These are phyloP conservation scores for Varanus komodoensis DNA, from an alignment of 2,113 vertebrate genomes.

Conservation along the genomic window DNA sequence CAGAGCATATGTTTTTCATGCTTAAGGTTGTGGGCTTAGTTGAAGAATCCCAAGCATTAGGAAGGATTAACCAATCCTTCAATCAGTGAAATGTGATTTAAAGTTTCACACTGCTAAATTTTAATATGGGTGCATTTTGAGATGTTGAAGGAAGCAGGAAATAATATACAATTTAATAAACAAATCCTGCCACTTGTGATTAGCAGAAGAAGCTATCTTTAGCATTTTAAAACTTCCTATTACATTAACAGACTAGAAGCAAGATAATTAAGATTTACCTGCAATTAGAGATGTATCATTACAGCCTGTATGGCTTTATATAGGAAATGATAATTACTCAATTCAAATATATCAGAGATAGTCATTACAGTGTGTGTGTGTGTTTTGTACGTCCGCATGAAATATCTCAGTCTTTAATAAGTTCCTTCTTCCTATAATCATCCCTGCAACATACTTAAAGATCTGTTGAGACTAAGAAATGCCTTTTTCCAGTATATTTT, in stretches of 20 bases:
- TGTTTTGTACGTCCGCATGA: background rate
- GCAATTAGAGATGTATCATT: background rate
- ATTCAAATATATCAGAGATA: background rate
- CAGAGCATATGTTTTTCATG: background rate
- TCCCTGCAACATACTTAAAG: background rate
- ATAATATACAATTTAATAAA: background rate
- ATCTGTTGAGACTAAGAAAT: slow-evolving; percentile 31
- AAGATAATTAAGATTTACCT: background rate
- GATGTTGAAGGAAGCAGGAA: background rate
- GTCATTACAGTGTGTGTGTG: background rate
- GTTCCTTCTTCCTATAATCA: background rate
- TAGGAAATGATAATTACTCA: background rate
- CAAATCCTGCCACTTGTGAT: background rate
- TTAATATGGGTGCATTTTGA: background rate
- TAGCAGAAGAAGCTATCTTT: background rate
- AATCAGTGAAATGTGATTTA: background rate
- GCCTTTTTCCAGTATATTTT: slow-evolving; percentile 41
- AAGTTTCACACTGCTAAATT: background rate
- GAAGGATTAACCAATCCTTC: background rate
- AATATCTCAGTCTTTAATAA: background rate
- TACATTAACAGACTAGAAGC: background rate
- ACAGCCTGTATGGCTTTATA: background rate
- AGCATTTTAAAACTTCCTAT: background rate
- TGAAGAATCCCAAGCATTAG: background rate
- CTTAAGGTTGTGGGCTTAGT: background rate